Evolutionary conservation across 2,888 invertebrate species (phyloP), one percentile per base, ranked within the genome.

Genomic region (Nephrotoma flavescens): DNA sequence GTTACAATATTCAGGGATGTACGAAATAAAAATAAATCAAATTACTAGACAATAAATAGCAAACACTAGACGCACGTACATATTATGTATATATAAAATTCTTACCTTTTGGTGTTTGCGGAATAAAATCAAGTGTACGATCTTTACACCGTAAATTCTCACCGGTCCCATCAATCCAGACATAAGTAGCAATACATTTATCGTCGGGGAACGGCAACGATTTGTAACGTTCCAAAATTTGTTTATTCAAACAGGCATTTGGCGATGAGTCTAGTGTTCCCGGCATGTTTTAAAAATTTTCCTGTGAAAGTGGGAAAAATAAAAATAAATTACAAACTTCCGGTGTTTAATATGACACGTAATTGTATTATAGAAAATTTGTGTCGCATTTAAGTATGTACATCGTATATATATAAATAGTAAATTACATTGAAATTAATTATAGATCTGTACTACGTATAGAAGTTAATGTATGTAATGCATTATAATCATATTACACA

Each of bases 81-180:
- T n/a, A n/a, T n/a, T n/a, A n/a, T 2, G 31, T 2, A 3, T 31
- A 31, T 31, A 31, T 2, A 31, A 31, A 31, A 31, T 19, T 45
- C 92, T 92, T 90, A 96, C 96, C 96, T 92, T 94, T 94, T 4
- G 96, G 94, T 88, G 92, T 92, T 88, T 93, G 94, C 2, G 98
- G 98, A 88, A 96, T 94, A 89, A 95, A 96, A 90, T 95, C 95
- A 88, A 98, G 91, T 0, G 98, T 98, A 88, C 97, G 94, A 88
- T 97, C 97, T 92, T 98, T 98, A 92, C 96, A 96, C 87, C 98
- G 93, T 86, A 98, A 90, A 90, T 95, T 94, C 91, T 98, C 97
- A 41, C 97, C 98, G 31, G 96, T 95, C 42, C 98, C 98, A 90
- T 98, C 98, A 89, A 98, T 97, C 98, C 98, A 98, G 87, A 98